Base-by-base conservation (phyloP, 2,113 vertebrate species). In the Dasyurus viverrinus region DNA sequence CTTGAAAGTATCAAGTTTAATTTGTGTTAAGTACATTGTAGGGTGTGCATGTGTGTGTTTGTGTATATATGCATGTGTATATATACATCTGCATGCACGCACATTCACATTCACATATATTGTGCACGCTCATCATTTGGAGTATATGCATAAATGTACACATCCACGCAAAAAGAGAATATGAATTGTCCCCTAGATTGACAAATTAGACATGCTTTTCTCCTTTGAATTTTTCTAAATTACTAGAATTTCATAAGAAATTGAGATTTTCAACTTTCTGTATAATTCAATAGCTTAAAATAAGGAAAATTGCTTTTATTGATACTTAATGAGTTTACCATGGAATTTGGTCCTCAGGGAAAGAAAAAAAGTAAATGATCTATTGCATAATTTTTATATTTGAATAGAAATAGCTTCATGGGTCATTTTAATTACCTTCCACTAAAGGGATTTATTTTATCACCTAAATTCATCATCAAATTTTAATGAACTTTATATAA, bases 371-470 rank as follows among this genome's bases (percentile, higher is more conserved):
- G 53, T 89, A 68, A 36, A 46, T 93, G 50, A 50, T 54, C 26
- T 68, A 0, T 89, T 92, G 24, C 7, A 68, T n/a, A 54, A 90
- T 60, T 93, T 26, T 57, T 24, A 89, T 25, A 94, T 50, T 90
- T 93, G 92, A 36, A 95, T 68, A 25, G 11, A 50, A 57, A 50
- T 91, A 57, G 54, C 42, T 89, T 95, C 68, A 47, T 6, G 89
- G 55, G 90, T 93, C 52, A 96, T 96, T 94, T 84, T 93, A 92
- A 92, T 93, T 92, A 84, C 92, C 30, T 93, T 93, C 47, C 26
- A 92, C 84, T 36, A 92, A 92, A 22, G 30, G 93, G 52, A 90
- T 95, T 46, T 47, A 54, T 95, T 57, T 84, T 92, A 12, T 68
- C 42, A 92, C 0, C 25, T 68, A 94, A 90, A 60, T 27, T 54